phyloP scores from a whole-genome alignment of 2,888 invertebrate genomes.

The Aplocera efformata region DNA sequence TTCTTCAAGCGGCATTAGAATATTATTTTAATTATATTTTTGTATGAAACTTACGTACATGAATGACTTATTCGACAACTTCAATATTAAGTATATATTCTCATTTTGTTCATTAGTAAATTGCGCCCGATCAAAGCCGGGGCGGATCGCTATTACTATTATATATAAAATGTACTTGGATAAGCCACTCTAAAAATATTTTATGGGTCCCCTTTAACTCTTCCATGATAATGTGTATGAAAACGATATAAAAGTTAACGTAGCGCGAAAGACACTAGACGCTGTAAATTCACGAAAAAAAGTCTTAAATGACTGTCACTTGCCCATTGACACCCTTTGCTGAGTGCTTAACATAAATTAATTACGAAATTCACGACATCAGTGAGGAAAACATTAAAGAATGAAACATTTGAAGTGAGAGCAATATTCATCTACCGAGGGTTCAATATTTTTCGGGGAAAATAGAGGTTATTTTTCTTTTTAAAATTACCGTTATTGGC shows the following conservation, averaged over 20 bases:
- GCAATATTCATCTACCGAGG: background rate
- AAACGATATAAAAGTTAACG: constrained; percentile 56
- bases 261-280: constrained; percentile 53
- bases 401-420: constrained; percentile 26
- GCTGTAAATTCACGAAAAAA: constrained; percentile 51
- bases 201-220: constrained; percentile 29
- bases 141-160: too few relatives aligned
- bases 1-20: too few relatives aligned
- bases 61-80: too few relatives aligned
- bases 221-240: constrained; percentile 42
- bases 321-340: constrained; percentile 44
- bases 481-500: too few relatives aligned
- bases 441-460: background rate
- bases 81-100: too few relatives aligned
- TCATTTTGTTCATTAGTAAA: too few relatives aligned
- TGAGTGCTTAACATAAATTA: constrained; percentile 76
- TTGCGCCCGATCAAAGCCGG: too few relatives aligned
- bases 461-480: too few relatives aligned
- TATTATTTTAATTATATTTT: too few relatives aligned
- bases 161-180: too few relatives aligned
- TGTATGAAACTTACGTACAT: too few relatives aligned
- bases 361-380: constrained; percentile 72
- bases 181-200: too few relatives aligned
- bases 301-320: constrained; percentile 50
- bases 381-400: constrained; percentile 59